These are phyloP conservation scores for Vollenhovia emeryi DNA, from an alignment of 1,140 invertebrate species.

Conservation along the genomic window DNA sequence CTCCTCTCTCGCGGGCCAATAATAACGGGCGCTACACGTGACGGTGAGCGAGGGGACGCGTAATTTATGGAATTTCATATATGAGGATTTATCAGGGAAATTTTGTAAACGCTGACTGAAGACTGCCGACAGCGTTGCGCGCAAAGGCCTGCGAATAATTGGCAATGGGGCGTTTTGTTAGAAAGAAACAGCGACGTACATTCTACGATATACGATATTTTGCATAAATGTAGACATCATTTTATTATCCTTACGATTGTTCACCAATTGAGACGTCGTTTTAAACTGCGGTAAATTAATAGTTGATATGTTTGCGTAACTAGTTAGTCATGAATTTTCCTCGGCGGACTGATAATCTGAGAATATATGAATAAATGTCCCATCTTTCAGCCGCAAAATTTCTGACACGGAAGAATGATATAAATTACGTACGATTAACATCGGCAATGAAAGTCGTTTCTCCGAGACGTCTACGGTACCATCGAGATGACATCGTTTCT, in stretches of 20 bases:
- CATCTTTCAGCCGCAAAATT: not conserved
- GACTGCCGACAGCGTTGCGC: not conserved
- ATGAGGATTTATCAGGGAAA: slow-evolving; percentile 56
- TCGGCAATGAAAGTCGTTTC: not conserved
- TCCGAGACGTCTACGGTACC: not conserved
- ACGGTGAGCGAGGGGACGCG: slow-evolving; percentile 18
- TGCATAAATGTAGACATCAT: not conserved
- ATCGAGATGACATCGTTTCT: slow-evolving; percentile 21
- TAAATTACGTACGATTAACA: not conserved
- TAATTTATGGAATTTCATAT: slow-evolving; percentile 72
- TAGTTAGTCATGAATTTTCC: not conserved
- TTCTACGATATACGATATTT: not conserved
- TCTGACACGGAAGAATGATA: not conserved
- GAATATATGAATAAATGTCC: not conserved
- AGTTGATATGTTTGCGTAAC: not conserved
- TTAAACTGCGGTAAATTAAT: not conserved
- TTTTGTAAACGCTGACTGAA: slow-evolving; percentile 51
- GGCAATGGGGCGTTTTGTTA: not conserved
- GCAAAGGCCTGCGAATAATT: slow-evolving; percentile 19
- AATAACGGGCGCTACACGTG: slow-evolving; percentile 54
- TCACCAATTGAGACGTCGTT: not conserved
- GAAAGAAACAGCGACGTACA: not conserved
- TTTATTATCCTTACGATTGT: not conserved
- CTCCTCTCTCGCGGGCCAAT: slow-evolving; percentile 31
- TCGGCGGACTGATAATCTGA: not conserved